phyloP scores from a whole-genome alignment of 2,888 invertebrate species.

The Muscina levida region DNA sequence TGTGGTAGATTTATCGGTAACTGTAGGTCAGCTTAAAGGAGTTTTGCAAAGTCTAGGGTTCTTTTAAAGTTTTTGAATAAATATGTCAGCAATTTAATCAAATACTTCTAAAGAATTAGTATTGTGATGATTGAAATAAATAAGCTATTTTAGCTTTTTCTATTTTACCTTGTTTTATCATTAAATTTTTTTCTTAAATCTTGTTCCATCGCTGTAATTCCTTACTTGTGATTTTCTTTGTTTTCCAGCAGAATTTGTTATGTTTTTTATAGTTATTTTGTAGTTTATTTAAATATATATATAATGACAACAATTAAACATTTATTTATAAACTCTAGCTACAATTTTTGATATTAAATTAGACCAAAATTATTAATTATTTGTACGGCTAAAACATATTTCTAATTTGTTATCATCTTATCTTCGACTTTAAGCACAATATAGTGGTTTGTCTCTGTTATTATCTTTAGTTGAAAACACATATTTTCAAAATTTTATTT shows the following conservation, averaged over 20 bases:
- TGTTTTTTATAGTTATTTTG: not conserved
- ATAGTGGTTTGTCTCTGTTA: constrained; percentile 1
- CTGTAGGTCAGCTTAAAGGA: too few species aligned
- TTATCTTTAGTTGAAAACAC: constrained; percentile 3
- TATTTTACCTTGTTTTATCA: too few species aligned
- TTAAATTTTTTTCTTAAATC: too few species aligned
- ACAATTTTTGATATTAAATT: constrained; percentile 43
- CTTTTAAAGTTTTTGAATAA: too few species aligned
- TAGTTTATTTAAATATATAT: constrained; percentile 40
- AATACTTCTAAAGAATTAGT: too few species aligned
- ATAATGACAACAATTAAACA: constrained; percentile 62
- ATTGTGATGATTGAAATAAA: too few species aligned
- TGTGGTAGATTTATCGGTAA: too few species aligned
- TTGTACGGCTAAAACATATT: not conserved
- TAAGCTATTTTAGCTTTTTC: too few species aligned
- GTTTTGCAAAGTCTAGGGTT: too few species aligned
- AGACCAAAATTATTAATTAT: not conserved
- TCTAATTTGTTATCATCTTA: not conserved
- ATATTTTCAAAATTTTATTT: too few species aligned
- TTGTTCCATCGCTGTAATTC: too few species aligned
- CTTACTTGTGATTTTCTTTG: constrained; percentile 15
- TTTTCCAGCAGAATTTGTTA: constrained; percentile 17
- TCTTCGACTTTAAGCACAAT: not conserved
- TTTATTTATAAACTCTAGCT: constrained; percentile 61
- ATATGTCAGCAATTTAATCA: too few species aligned